A percentile compares a stretch with the other conserved stretches of the same genome.
phyloP scores from a whole-genome alignment of 2,113 vertebrate species.

The Ornithorhynchus anatinus region DNA sequence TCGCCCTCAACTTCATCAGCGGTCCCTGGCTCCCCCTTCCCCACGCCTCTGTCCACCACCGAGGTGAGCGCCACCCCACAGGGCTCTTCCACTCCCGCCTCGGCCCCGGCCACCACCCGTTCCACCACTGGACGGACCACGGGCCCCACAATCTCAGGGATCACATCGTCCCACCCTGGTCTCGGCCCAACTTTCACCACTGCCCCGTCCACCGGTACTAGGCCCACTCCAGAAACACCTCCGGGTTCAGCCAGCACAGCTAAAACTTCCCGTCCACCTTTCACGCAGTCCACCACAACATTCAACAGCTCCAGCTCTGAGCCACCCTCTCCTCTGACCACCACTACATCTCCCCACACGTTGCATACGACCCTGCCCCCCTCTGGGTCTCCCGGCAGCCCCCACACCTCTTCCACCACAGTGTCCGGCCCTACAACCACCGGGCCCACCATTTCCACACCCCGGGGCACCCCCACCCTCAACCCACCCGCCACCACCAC shows the following conservation, averaged over 20 bases:
- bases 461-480: rapidly evolving
- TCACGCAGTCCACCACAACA: no score
- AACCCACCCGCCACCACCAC: not conserved
- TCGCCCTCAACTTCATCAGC: not conserved
- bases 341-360: rapidly evolving
- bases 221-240: not conserved
- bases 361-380: rapidly evolving
- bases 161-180: conserved; percentile 17
- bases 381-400: rapidly evolving
- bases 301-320: no score
- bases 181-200: not conserved
- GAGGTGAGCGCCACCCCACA: not conserved
- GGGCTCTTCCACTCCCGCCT: no score
- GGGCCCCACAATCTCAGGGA: not conserved
- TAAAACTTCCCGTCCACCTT: not conserved
- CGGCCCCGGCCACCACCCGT: not conserved
- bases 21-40: not conserved
- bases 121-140: not conserved
- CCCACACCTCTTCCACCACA: rapidly evolving
- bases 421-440: rapidly evolving
- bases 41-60: no score
- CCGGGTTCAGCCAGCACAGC: rapidly evolving
- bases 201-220: rapidly evolving
- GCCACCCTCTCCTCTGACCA: no score
- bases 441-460: rapidly evolving